Conservation (phyloP, 2,797 vertebrate genomes). For the Acanthurus leucopareius region DNA sequence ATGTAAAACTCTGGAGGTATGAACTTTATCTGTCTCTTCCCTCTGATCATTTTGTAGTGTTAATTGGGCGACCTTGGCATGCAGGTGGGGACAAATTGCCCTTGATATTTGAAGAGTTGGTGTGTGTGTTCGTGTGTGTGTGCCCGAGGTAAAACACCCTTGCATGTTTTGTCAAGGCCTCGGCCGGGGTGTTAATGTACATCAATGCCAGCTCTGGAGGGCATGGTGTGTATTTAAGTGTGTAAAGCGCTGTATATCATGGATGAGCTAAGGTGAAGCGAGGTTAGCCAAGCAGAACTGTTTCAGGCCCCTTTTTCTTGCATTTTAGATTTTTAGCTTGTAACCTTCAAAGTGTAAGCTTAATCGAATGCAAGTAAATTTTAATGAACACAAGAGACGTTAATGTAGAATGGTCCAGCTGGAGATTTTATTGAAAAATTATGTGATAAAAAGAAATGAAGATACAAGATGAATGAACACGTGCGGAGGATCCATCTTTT, state of each 20-base stretch:
- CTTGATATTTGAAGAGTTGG: neutral
- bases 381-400: neutral
- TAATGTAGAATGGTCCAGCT: neutral
- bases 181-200: neutral
- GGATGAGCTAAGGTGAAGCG: neutral
- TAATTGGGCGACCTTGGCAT: neutral
- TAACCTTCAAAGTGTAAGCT: neutral
- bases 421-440: neutral
- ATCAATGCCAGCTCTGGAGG: constrained; percentile 8
- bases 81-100: neutral
- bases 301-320: constrained; percentile 8
- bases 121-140: neutral
- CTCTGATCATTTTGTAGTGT: neutral
- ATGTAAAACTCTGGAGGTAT: constrained; percentile 95
- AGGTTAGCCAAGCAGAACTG: neutral
- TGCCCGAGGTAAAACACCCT: neutral
- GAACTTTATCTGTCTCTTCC: neutral
- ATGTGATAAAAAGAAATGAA: neutral
- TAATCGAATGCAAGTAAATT: neutral
- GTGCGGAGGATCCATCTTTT: neutral
- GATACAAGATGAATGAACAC: neutral
- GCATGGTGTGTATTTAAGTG: neutral
- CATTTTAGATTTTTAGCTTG: constrained; percentile 8
- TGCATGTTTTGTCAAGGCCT: constrained; percentile 3
- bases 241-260: constrained; percentile 9